A percentile compares a stretch with the other conserved stretches of the same genome.
These are phyloP conservation scores for Halocaridina rubra DNA, from an alignment of 2,888 invertebrate genomes.

Conservation along the genomic window DNA sequence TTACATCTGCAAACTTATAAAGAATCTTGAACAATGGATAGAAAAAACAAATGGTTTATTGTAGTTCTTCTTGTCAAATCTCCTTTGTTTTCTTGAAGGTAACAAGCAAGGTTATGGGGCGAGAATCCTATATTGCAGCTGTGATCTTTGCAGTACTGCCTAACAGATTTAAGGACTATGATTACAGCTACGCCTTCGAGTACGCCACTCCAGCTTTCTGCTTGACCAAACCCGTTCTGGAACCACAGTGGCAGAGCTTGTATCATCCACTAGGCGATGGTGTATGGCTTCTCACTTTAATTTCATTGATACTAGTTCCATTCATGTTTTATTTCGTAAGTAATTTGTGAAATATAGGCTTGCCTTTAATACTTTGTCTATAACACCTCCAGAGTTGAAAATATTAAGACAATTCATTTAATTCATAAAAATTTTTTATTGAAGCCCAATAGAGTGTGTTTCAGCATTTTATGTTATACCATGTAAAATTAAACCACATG, in stretches of 20 bases:
- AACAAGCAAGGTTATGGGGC: slow-evolving; percentile 28
- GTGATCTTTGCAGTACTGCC: slow-evolving; percentile 48
- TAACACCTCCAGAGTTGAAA: too few relatives aligned
- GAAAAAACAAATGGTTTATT: too few relatives aligned
- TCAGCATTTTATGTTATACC: neutral
- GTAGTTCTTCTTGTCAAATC: too few relatives aligned
- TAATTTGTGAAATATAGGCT: neutral
- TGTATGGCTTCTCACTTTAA: slow-evolving; percentile 34
- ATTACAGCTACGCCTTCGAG: slow-evolving; percentile 41
- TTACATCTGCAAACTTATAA: too few relatives aligned
- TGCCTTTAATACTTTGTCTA: too few relatives aligned
- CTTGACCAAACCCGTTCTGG: slow-evolving; percentile 39
- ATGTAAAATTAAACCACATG: neutral
- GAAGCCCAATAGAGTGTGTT: too few relatives aligned
- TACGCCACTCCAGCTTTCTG: slow-evolving; percentile 47
- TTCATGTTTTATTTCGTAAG: neutral
- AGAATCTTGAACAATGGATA: too few relatives aligned
- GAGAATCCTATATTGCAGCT: slow-evolving; percentile 28
- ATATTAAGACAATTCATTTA: too few relatives aligned
- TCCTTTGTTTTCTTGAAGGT: too few relatives aligned
- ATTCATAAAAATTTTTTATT: too few relatives aligned
- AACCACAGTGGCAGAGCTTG: slow-evolving; percentile 43
- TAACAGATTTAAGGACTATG: slow-evolving; percentile 22
- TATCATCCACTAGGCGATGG: slow-evolving; percentile 34
- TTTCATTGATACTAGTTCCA: slow-evolving; percentile 25